Conservation (phyloP, 2,888 invertebrate genomes). For the Tachina lurida region DNA sequence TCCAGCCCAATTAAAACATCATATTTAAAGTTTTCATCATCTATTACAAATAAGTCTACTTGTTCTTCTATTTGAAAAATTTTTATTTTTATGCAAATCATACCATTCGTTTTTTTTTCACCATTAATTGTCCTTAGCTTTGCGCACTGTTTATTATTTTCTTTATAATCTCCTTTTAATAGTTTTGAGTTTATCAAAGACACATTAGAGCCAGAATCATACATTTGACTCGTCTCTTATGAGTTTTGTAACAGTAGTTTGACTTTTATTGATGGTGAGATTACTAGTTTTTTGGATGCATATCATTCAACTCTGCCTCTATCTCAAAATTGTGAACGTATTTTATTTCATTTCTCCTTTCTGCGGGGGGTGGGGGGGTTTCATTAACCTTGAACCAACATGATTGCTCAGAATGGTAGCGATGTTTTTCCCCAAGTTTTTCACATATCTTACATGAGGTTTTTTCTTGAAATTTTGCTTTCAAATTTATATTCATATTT, state of each 20-base stretch:
- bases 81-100: constrained; percentile 64
- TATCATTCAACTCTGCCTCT: constrained; percentile 46
- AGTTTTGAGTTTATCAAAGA: background rate
- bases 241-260: no score
- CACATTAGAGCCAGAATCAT: no score
- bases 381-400: constrained; percentile 56
- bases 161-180: constrained; percentile 33
- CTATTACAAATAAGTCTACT: constrained; percentile 66
- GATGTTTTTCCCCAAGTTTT: constrained; percentile 53
- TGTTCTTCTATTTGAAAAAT: constrained; percentile 64
- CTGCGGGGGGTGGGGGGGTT: background rate
- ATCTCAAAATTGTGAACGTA: constrained; percentile 49
- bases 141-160: constrained; percentile 34
- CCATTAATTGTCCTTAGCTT: constrained; percentile 70
- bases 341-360: constrained; percentile 47
- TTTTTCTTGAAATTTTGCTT: background rate
- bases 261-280: constrained; percentile 53
- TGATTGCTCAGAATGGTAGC: constrained; percentile 56
- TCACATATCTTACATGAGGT: constrained; percentile 57
- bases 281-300: constrained; percentile 65
- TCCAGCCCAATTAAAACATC: constrained; percentile 69
- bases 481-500: constrained; percentile 37
- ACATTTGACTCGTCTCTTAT: no score
- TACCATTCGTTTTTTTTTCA: constrained; percentile 63
- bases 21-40: constrained; percentile 55